Evolutionary conservation across 2,113 vertebrate genomes (phyloP), one percentile per base, ranked within the genome.

Genomic region (Hippocampus barbouri): DNA sequence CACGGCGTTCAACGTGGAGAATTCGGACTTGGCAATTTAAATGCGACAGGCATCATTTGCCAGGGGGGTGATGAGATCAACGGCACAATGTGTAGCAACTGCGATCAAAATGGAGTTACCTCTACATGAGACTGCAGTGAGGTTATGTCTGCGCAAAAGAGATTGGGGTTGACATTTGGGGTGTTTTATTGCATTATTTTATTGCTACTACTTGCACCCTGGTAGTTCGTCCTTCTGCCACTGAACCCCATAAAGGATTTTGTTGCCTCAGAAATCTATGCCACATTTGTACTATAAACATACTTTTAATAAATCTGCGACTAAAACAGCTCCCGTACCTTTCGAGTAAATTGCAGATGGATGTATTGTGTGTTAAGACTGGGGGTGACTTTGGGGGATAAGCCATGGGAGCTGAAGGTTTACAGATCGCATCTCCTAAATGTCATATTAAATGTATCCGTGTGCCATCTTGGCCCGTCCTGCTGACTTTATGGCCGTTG

Each of bases 401-500:
- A 68, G 57, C 45, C 40, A 18, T 38, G 11, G 40, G 45, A n/a
- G 53, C 43, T 61, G 18, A 60, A 34, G 63, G 27, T 30, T 34
- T 53, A 10, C 15, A 34, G 59, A 53, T 70, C 69, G 25, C 23
- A 0, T 78, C 67, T 71, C 53, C 68, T 73, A 80, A 85, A 85
- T 79, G 76, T 83, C 63, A 74, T 56, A 72, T 80, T 68, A 74
- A 84, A 53, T 38, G 6, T 68, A 67, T 47, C 10, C 66, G 56
- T 16, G 12, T 21, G 53, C 25, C 54, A 65, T 60, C 56, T 60
- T 73, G 45, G 30, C 43, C 57, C 5, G 8, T 76, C 69, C 72
- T 66, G 41, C 64, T 72, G 77, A 57, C 73, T 82, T 78, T 76
- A 72, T 77, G 49, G 30, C 66, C 51, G 70, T 77, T 81, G 72